Evolutionary conservation across 1,140 invertebrate genomes (phyloP).

Genomic region (Halictus rubicundus): DNA sequence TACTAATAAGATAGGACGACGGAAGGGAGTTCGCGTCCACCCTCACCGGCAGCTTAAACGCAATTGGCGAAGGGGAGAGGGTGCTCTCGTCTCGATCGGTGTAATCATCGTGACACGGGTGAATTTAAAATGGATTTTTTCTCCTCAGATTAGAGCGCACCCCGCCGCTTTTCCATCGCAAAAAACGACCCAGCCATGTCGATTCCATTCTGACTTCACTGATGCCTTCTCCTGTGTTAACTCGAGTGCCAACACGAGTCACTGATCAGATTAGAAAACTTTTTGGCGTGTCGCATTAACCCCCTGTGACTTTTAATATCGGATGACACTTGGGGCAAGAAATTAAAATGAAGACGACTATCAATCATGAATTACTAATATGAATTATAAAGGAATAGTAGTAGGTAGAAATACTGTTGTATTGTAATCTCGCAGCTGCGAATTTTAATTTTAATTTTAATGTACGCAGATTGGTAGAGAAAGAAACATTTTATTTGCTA

Average conservation of each 20-base stretch:
- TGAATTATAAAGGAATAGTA: too few species aligned
- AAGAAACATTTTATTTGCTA: too few species aligned
- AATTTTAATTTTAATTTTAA: too few species aligned
- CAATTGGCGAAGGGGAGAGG: constrained; percentile 22
- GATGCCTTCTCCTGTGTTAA: constrained; percentile 4
- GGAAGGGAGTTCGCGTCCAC: not conserved
- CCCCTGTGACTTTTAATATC: too few species aligned
- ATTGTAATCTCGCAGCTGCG: too few species aligned
- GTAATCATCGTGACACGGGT: constrained; percentile 45
- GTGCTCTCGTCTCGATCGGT: constrained; percentile 31
- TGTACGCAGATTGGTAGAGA: too few species aligned
- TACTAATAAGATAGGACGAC: constrained; percentile 47
- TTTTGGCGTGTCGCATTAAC: not conserved
- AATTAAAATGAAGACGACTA: too few species aligned
- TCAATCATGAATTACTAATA: too few species aligned
- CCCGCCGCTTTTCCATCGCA: not conserved
- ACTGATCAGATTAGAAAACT: not conserved
- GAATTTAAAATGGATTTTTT: constrained; percentile 44
- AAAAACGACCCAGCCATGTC: not conserved
- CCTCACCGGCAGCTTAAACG: constrained; percentile 14
- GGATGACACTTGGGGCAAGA: too few species aligned
- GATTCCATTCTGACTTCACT: not conserved
- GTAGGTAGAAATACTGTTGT: too few species aligned
- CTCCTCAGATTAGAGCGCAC: constrained; percentile 8
- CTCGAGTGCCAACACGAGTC: not conserved